Conservation (phyloP, 2,113 vertebrate genomes). For the Athene cunicularia region DNA sequence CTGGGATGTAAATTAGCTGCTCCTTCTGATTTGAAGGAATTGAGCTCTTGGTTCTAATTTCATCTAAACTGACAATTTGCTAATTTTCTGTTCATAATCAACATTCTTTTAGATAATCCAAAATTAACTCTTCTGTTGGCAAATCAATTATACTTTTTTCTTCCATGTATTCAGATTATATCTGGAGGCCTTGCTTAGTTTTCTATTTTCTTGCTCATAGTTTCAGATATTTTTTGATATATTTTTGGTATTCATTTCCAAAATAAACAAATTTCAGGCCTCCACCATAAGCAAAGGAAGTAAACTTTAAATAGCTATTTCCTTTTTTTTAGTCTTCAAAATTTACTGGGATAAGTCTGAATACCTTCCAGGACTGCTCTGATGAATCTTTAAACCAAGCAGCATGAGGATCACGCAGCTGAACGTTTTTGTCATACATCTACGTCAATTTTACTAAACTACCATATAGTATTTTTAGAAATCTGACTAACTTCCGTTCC, state of each 20-base stretch:
- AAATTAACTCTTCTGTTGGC: not conserved
- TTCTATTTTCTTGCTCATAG: not conserved
- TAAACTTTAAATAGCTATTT: not conserved
- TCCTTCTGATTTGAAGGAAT: not conserved
- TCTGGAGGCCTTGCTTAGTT: not conserved
- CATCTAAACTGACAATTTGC: not conserved
- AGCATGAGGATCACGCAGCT: not conserved
- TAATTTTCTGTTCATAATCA: not conserved
- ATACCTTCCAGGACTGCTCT: not conserved
- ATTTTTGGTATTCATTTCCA: not conserved
- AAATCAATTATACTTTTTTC: not conserved
- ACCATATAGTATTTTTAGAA: not conserved
- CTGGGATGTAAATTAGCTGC: not conserved
- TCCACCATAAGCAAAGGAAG: not conserved
- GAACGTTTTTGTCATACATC: not conserved
- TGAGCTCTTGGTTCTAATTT: not conserved
- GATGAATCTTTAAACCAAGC: not conserved
- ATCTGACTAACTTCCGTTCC: not conserved
- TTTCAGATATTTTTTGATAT: not conserved
- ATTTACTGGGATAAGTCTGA: not conserved
- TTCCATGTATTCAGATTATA: not conserved
- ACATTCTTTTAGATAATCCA: not conserved
- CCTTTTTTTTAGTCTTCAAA: not conserved
- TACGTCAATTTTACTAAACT: not conserved
- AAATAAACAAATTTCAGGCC: not conserved